phyloP scores from a whole-genome alignment of 2,888 invertebrate species.

The Cheilosia urbana region DNA sequence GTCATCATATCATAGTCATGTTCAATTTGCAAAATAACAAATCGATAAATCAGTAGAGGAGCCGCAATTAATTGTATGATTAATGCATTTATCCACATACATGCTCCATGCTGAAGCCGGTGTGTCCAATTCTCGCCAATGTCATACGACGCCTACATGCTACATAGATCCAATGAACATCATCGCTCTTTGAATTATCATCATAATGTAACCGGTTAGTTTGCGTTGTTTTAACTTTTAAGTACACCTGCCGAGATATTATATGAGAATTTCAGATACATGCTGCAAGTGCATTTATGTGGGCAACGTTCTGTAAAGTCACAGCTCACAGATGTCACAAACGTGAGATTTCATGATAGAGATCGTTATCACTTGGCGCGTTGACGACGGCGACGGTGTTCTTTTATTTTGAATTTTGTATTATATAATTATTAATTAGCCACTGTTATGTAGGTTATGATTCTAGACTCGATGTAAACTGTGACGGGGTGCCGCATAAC shows the following conservation, averaged over 20 bases:
- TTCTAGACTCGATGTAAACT: background rate
- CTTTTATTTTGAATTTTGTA: background rate
- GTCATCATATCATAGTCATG: slow-evolving; percentile 3
- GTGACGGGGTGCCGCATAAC: too few species aligned
- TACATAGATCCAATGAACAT: background rate
- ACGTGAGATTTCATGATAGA: slow-evolving; percentile 25
- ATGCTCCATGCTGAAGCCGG: background rate
- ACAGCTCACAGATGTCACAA: slow-evolving; percentile 39
- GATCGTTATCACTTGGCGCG: slow-evolving; percentile 26
- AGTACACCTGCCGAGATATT: slow-evolving; percentile 1
- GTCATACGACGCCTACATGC: slow-evolving; percentile 3
- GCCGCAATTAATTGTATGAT: slow-evolving; percentile 5
- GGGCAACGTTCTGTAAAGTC: slow-evolving; percentile 5
- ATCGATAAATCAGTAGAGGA: slow-evolving; percentile 4
- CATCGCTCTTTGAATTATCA: background rate
- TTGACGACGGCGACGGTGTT: slow-evolving; percentile 2
- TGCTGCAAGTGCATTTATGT: slow-evolving; percentile 7
- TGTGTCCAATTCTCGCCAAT: background rate
- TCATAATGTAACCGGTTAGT: slow-evolving; percentile 25
- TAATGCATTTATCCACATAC: background rate
- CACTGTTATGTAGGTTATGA: background rate
- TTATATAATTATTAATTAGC: background rate
- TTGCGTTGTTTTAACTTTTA: background rate
- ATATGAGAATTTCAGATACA: background rate
- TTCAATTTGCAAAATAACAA: slow-evolving; percentile 4